Conservation (phyloP, 2,888 invertebrate genomes). For the Slavum lentiscoides region DNA sequence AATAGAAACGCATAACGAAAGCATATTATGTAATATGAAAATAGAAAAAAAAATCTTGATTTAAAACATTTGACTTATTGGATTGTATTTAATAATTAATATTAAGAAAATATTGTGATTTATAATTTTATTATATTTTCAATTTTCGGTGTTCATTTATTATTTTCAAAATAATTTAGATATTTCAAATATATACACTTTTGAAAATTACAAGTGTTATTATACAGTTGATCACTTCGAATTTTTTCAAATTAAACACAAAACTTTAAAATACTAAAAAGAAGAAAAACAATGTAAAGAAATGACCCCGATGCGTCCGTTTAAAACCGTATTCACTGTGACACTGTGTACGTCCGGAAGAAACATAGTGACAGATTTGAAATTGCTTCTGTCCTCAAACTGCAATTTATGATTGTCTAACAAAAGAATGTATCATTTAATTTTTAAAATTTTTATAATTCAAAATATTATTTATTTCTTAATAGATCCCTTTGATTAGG, state of each 20-base stretch:
- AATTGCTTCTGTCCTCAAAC: constrained; percentile 12
- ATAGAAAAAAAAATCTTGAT: too few species aligned
- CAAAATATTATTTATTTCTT: not conserved
- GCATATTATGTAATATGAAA: too few species aligned
- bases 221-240: not conserved
- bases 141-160: too few species aligned
- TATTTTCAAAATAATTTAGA: too few species aligned
- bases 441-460: not conserved
- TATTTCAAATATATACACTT: too few species aligned
- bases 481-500: not conserved
- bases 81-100: too few species aligned
- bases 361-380: constrained; percentile 19
- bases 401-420: not conserved
- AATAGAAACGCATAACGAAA: too few species aligned
- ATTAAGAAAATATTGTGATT: too few species aligned
- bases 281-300: too few species aligned
- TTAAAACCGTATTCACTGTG: not conserved
- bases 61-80: too few species aligned
- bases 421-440: not conserved
- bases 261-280: not conserved
- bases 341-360: not conserved
- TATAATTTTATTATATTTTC: too few species aligned
- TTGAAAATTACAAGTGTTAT: not conserved
- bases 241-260: not conserved
- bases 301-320: not conserved